Percentiles rank a stretch among this genome's conserved stretches.
phyloP scores from a whole-genome alignment of 2,888 invertebrate genomes.

The Pheosia tremula region DNA sequence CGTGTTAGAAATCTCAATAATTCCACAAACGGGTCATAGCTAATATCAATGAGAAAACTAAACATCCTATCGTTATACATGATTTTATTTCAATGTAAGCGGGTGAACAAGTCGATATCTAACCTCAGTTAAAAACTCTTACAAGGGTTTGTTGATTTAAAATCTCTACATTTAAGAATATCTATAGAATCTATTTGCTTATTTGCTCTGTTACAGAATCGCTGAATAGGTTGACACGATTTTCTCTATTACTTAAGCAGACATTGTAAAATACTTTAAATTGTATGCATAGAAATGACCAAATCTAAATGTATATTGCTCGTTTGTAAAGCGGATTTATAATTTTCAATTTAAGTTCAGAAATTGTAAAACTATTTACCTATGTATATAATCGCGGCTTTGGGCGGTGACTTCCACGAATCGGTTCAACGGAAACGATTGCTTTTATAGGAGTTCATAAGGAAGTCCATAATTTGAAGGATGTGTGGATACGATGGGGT shows the following conservation, averaged over 20 bases:
- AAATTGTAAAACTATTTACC: neutral
- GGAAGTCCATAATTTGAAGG: constrained; percentile 41
- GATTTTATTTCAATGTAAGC: constrained; percentile 32
- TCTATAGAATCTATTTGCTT: neutral
- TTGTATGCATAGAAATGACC: neutral
- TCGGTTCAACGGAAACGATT: neutral
- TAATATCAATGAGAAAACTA: constrained; percentile 45
- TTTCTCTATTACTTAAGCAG: neutral
- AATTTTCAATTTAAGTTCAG: neutral
- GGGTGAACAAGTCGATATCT: too few species aligned
- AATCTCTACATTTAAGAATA: neutral
- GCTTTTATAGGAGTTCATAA: constrained; percentile 8
- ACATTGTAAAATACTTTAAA: neutral
- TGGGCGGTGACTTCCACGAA: neutral
- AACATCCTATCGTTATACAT: constrained; percentile 42
- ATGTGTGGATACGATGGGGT: constrained; percentile 25
- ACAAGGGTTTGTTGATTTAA: neutral
- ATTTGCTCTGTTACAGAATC: neutral
- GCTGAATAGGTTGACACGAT: neutral
- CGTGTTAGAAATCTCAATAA: constrained; percentile 71
- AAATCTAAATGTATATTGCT: neutral
- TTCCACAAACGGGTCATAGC: constrained; percentile 46
- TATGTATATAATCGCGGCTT: neutral
- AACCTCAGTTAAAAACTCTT: too few species aligned
- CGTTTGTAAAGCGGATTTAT: neutral